Evolutionary conservation across 2,888 invertebrate species (phyloP).

Genomic region (Nowickia ferox): DNA sequence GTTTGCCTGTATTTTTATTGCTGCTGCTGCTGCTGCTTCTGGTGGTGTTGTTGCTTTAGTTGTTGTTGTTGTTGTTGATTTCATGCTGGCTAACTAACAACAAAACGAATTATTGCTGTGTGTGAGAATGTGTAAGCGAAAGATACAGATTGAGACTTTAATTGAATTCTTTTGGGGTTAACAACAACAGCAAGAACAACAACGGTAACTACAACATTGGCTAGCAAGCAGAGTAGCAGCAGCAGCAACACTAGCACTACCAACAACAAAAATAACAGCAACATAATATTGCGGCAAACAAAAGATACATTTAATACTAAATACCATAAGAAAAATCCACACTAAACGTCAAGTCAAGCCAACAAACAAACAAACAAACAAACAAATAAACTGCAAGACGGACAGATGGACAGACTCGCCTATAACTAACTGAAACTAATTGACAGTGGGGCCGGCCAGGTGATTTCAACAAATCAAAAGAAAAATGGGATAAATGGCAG

Average conservation of each 20-base stretch:
- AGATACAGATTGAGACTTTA: slow-evolving; percentile 72
- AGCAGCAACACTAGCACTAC: slow-evolving; percentile 19
- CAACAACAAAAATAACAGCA: slow-evolving; percentile 14
- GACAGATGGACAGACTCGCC: slow-evolving; percentile 1
- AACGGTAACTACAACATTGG: slow-evolving; percentile 34
- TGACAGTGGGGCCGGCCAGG: slow-evolving; percentile 50
- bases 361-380: slow-evolving; percentile 65
- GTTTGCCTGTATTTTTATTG: slow-evolving; percentile 22
- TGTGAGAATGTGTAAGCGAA: slow-evolving; percentile 69
- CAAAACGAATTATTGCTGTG: slow-evolving; percentile 69
- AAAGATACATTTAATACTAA: slow-evolving; percentile 70
- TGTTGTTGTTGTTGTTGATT: slow-evolving; percentile 65
- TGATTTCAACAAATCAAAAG: not conserved
- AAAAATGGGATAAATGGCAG: not conserved
- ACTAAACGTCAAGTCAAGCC: slow-evolving; percentile 69
- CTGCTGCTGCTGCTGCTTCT: slow-evolving; percentile 32
- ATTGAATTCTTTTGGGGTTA: slow-evolving; percentile 72
- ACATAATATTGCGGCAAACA: slow-evolving; percentile 67
- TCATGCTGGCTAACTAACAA: slow-evolving; percentile 71
- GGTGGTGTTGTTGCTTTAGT: slow-evolving; percentile 38
- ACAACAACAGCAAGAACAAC: slow-evolving; percentile 53
- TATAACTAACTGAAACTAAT: slow-evolving; percentile 31
- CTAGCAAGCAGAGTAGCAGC: slow-evolving; percentile 53
- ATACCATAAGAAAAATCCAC: slow-evolving; percentile 68
- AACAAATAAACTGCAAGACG: slow-evolving; percentile 43